These are phyloP conservation scores for Leptatherina wallacei DNA, from an alignment of 2,797 vertebrate genomes.

Conservation along the genomic window DNA sequence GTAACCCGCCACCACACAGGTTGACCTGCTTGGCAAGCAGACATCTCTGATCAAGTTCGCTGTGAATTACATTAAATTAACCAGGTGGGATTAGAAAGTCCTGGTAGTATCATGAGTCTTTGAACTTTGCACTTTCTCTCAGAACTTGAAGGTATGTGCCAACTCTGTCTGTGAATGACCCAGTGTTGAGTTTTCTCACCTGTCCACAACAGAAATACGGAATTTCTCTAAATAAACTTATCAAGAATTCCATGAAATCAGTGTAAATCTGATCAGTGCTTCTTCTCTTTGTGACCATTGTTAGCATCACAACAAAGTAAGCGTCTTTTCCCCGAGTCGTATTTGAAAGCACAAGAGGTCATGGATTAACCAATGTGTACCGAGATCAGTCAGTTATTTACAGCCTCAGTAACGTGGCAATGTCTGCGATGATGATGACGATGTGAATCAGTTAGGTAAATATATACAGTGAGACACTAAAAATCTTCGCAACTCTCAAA, in stretches of 20 bases:
- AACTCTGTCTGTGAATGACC: conserved; percentile 38
- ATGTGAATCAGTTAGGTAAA: not conserved
- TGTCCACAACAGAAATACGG: conserved; percentile 6
- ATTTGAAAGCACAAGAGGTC: too few relatives aligned
- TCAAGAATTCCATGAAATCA: conserved; percentile 1
- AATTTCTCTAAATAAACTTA: not conserved
- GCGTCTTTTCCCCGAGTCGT: too few relatives aligned
- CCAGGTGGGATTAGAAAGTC: conserved; percentile 64
- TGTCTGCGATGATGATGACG: not conserved
- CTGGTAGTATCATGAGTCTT: conserved; percentile 16
- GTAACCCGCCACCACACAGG: conserved; percentile 45
- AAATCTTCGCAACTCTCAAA: not conserved
- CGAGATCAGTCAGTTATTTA: not conserved
- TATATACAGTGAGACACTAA: not conserved
- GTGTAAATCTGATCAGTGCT: not conserved
- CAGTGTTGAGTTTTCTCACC: conserved; percentile 37
- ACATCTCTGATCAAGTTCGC: conserved; percentile 27
- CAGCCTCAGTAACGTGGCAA: not conserved
- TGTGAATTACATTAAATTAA: conserved; percentile 48
- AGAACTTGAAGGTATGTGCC: conserved; percentile 34
- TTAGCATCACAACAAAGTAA: not conserved
- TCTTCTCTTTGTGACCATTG: not conserved
- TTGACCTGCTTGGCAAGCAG: conserved; percentile 63
- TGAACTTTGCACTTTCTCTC: conserved; percentile 49
- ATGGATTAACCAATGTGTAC: too few relatives aligned